Evolutionary conservation across 2,113 vertebrate genomes (phyloP), one percentile per base, ranked within the genome.

Genomic region (Zosterops japonicus): DNA sequence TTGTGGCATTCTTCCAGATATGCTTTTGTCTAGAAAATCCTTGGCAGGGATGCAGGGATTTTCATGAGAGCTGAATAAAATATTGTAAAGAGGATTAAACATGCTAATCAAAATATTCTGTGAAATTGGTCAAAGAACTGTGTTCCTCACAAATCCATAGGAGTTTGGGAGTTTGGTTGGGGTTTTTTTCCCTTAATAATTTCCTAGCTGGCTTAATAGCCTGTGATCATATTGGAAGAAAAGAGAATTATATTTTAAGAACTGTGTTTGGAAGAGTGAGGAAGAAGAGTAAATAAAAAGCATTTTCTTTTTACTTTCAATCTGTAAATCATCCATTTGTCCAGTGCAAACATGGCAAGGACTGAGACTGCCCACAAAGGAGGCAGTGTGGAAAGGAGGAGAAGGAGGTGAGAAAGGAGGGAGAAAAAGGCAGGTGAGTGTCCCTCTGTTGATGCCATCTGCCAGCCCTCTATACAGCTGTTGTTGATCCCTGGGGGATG

Each of bases 11-110:
- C 61, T 93, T 94, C 85, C 93, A 95, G 63, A 61, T 52, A 57
- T 0, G 14, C 71, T 91, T 95, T 96, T 90, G 87, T 95, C 70
- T 94, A 69, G 59, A 95, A 94, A 94, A 90, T 86, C 76, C 94
- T 93, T 95, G 85, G 71, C 23, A 11, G 22, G 3, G 5, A 86
- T 80, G 31, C 52, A 70, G 39, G 64, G 61, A 78, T 96, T 96
- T 90, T 90, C 60, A 56, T 92, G 56, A 94, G 65, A 83, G 69
- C 68, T 78, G 65, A 93, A 71, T 86, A 84, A 78, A 95, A 93
- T 82, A 90, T 83, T 92, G 60, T 80, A 77, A 93, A 81, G 76
- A n/a, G 59, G 39, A 86, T 93, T 94, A 95, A 94, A 90, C 56
- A 60, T 25, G 59, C 33, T 90, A 96, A 96, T 86, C 50, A 95